Percentiles rank a stretch among this genome's conserved stretches.
Conservation (phyloP, 2,797 vertebrate species). For the Poeciliopsis gracilis region DNA sequence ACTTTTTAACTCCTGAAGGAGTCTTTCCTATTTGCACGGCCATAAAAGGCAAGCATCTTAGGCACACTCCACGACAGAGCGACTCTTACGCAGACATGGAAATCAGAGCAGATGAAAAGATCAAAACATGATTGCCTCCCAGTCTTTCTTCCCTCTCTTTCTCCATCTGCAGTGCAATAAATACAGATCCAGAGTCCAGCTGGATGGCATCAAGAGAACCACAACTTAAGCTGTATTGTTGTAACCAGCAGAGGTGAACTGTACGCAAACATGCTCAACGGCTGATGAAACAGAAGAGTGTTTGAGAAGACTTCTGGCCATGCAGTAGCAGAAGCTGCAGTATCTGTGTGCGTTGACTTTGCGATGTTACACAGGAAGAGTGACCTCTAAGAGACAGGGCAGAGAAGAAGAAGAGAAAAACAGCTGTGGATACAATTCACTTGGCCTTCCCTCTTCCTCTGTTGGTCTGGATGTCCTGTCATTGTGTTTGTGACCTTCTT, state of each 20-base stretch:
- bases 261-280: constrained; percentile 16
- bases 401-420: constrained; percentile 46
- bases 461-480: constrained; percentile 62
- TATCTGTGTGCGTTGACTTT: constrained; percentile 45
- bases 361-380: constrained; percentile 57
- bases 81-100: constrained; percentile 38
- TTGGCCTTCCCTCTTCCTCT: constrained; percentile 47
- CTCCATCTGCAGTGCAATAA: constrained; percentile 12
- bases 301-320: constrained; percentile 23
- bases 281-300: constrained; percentile 33
- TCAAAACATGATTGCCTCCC: constrained; percentile 3
- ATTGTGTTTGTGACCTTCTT: constrained; percentile 55
- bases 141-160: neutral
- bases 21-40: constrained; percentile 4
- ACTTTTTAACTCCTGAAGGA: constrained; percentile 44
- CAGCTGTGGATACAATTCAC: constrained; percentile 41
- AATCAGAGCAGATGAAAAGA: constrained; percentile 22
- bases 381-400: constrained; percentile 57
- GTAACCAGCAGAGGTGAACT: constrained; percentile 19
- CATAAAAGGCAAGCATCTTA: constrained; percentile 48
- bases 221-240: constrained; percentile 20
- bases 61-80: constrained; percentile 31
- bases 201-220: constrained; percentile 51
- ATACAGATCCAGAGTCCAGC: constrained; percentile 47
- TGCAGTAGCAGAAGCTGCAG: constrained; percentile 21